phyloP scores from a whole-genome alignment of 2,888 invertebrate genomes.

The Chrysodeixis includens region DNA sequence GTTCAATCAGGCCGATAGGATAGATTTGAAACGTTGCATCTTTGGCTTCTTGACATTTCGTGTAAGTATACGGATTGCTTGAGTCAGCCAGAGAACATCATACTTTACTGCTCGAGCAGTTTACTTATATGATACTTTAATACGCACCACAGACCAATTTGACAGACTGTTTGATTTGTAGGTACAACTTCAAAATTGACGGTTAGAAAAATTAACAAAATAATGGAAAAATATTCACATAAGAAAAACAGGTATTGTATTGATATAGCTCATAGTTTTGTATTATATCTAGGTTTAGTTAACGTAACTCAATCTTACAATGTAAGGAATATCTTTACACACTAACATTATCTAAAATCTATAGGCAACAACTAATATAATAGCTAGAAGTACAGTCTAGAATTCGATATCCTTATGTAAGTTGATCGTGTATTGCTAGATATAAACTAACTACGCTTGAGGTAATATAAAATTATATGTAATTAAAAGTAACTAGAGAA shows the following conservation, averaged over 20 bases:
- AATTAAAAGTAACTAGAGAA: background rate
- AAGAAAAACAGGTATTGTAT: no score
- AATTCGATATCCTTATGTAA: background rate
- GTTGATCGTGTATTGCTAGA: background rate
- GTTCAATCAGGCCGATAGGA: constrained; percentile 45
- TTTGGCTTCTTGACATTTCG: constrained; percentile 21
- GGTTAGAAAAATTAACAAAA: no score
- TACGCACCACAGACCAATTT: no score
- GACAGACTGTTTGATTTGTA: no score
- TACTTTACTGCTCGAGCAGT: no score
- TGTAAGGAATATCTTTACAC: background rate
- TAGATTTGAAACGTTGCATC: constrained; percentile 35
- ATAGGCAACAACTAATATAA: background rate
- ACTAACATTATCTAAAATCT: background rate
- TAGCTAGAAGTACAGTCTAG: background rate
- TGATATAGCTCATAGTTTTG: no score
- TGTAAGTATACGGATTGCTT: constrained; percentile 31
- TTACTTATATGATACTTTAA: no score
- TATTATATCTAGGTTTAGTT: no score
- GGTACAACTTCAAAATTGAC: no score
- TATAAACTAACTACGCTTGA: background rate
- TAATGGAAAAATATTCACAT: no score
- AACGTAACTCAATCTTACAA: no score
- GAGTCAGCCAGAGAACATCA: no score
- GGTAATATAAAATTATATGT: background rate